phyloP scores from a whole-genome alignment of 2,888 invertebrate genomes.

The Ptychoptera contaminata region DNA sequence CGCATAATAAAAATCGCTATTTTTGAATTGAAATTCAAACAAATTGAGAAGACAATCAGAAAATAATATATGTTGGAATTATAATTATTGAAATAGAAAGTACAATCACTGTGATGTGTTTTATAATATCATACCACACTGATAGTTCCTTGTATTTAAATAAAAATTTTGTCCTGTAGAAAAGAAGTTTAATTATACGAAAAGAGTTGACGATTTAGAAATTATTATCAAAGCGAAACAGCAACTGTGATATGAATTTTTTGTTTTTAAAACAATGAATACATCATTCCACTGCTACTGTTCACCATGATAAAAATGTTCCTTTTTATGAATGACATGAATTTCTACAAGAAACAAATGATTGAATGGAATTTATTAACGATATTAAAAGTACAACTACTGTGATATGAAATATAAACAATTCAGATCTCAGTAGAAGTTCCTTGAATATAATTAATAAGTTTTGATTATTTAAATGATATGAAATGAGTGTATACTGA shows the following conservation, averaged over 20 bases:
- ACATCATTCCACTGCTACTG: constrained; percentile 30
- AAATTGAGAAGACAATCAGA: too few relatives aligned
- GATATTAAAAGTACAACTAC: too few relatives aligned
- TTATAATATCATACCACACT: constrained; percentile 10
- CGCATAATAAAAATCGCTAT: constrained; percentile 26
- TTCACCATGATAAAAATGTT: constrained; percentile 27
- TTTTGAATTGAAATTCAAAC: too few relatives aligned
- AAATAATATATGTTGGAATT: not conserved
- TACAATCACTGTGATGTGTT: constrained; percentile 14
- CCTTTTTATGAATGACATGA: not conserved
- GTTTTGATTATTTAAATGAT: not conserved
- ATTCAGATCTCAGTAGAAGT: too few relatives aligned
- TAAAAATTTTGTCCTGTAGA: not conserved
- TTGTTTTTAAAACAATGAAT: too few relatives aligned
- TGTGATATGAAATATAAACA: too few relatives aligned
- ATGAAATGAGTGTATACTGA: not conserved
- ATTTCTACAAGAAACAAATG: too few relatives aligned
- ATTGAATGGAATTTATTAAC: too few relatives aligned
- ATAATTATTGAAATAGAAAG: constrained; percentile 10
- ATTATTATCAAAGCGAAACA: constrained; percentile 28
- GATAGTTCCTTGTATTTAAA: constrained; percentile 12
- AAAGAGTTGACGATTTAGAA: too few relatives aligned
- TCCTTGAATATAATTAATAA: too few relatives aligned
- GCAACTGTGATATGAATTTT: constrained; percentile 29
- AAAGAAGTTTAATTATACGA: not conserved